Evolutionary conservation across 1,140 invertebrate genomes (phyloP).

Genomic region (Drosophila neocordata): DNA sequence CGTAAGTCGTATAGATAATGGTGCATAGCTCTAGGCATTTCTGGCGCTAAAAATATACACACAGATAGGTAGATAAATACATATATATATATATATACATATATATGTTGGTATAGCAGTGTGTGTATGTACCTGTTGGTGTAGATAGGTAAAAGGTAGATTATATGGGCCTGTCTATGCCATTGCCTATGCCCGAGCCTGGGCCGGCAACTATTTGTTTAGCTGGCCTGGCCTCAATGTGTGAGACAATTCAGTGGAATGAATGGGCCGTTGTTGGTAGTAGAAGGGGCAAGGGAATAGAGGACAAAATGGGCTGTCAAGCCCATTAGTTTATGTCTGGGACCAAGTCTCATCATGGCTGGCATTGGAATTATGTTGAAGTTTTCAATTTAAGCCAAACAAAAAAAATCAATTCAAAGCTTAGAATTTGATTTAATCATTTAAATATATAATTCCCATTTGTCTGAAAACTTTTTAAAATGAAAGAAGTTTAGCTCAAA

Average conservation of each 20-base stretch:
- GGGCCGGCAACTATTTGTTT: constrained; percentile 20
- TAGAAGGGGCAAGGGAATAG: background rate
- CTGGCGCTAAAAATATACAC: constrained; percentile 50
- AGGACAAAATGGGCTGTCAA: constrained; percentile 7
- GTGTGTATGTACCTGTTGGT: constrained; percentile 14
- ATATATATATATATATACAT: constrained; percentile 10
- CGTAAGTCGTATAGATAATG: constrained; percentile 54
- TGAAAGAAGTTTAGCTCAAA: too few species aligned
- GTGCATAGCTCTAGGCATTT: constrained; percentile 56
- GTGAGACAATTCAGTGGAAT: constrained; percentile 1
- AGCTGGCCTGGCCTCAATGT: constrained; percentile 9
- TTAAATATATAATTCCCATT: constrained; percentile 32
- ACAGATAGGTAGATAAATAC: constrained; percentile 23
- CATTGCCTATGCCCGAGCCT: background rate
- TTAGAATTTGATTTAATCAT: constrained; percentile 3
- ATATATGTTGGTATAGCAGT: background rate
- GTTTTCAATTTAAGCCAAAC: background rate
- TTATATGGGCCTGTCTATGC: background rate
- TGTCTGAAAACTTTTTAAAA: too few species aligned
- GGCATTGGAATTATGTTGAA: background rate
- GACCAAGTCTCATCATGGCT: background rate
- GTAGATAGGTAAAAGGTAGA: constrained; percentile 9
- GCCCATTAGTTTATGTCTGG: constrained; percentile 10
- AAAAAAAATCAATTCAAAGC: background rate
- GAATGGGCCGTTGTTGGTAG: background rate